Evolutionary conservation across 37 sponge, comb jelly and placozoan genomes (phyloP).

Genomic region (Agelas oroides): DNA sequence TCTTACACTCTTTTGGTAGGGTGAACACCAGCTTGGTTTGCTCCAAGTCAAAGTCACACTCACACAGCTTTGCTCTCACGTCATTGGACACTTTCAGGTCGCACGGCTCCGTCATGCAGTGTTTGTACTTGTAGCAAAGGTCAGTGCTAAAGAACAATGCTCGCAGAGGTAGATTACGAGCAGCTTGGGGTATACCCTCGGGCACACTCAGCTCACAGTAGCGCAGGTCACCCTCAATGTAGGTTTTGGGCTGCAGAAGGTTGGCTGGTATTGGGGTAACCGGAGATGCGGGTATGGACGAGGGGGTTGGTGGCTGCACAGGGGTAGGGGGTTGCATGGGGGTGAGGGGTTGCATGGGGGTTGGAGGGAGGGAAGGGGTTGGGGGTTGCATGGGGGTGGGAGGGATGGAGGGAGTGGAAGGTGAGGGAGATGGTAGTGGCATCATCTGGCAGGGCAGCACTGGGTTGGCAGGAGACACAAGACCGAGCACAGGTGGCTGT

Average conservation of each 20-base stretch:
- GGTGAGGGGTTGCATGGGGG: not conserved
- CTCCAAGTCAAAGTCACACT: slow-evolving; percentile 1
- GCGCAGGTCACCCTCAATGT: not conserved
- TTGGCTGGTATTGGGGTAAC: not conserved
- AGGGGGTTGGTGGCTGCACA: not conserved
- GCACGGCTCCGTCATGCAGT: not conserved
- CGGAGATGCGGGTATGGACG: not conserved
- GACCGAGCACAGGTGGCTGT: not conserved
- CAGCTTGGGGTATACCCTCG: not conserved
- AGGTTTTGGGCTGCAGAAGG: not conserved
- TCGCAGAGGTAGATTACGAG: not conserved
- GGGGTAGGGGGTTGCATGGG: not conserved
- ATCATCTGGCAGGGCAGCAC: not conserved
- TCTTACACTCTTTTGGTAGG: slow-evolving; percentile 38
- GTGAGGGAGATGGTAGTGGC: not conserved
- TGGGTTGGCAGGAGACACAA: not conserved
- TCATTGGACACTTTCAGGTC: slow-evolving; percentile 43
- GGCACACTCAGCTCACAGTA: slow-evolving; percentile 7
- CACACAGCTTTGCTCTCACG: slow-evolving; percentile 23
- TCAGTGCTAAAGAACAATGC: not conserved
- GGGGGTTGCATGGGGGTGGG: not conserved
- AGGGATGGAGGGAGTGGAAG: not conserved
- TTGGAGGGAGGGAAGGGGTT: not conserved
- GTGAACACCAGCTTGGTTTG: not conserved
- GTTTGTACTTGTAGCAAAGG: not conserved